phyloP scores from a whole-genome alignment of 2,113 vertebrate genomes.

The Monarcha castaneiventris region DNA sequence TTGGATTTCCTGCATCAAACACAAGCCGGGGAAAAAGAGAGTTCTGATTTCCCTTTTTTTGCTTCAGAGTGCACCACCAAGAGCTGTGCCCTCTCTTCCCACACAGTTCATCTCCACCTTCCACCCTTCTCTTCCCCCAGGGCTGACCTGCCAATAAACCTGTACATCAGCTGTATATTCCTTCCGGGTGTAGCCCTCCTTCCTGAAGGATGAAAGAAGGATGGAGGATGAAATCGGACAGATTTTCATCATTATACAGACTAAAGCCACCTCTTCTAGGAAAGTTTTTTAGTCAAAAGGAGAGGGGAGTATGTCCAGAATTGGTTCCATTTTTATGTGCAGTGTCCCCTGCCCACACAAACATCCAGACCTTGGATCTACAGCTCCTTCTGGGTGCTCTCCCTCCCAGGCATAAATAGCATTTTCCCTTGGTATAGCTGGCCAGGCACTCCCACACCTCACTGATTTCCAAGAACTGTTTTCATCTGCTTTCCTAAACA shows the following conservation, averaged over 20 bases:
- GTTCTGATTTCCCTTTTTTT: neutral
- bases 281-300: neutral
- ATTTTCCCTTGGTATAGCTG: neutral
- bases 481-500: neutral
- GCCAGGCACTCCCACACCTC: neutral
- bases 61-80: neutral
- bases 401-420: neutral
- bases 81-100: neutral
- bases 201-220: neutral
- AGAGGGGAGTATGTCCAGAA: rapidly evolving
- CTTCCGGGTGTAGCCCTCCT: neutral
- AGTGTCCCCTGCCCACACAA: neutral
- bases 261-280: neutral
- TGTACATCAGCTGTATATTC: neutral
- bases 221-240: neutral
- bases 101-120: neutral
- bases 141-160: neutral
- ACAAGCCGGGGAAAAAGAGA: rapidly evolving
- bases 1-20: neutral
- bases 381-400: neutral
- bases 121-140: neutral
- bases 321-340: neutral
- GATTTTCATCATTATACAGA: neutral
- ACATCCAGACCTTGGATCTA: neutral
- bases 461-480: neutral